Evolutionary conservation across 2,797 vertebrate species (phyloP).

Genomic region (Falco rusticolus): DNA sequence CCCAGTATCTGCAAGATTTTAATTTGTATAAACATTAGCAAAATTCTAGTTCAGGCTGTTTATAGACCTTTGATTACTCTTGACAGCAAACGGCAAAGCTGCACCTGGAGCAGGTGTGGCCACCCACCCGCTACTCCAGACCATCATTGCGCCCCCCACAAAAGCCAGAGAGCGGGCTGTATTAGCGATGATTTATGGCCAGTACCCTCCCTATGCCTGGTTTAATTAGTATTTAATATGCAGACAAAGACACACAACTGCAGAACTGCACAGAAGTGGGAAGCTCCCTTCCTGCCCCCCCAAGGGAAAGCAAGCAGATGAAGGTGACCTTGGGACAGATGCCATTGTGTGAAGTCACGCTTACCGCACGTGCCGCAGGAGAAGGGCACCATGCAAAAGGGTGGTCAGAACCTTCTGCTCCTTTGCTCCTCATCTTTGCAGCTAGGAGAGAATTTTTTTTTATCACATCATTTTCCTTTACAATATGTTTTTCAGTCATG

Average conservation of each 20-base stretch:
- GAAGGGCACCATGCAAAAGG: fast-evolving
- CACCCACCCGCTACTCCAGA: fast-evolving
- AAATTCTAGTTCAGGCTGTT: not conserved
- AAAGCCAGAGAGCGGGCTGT: fast-evolving
- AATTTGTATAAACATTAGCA: fast-evolving
- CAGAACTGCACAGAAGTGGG: not conserved
- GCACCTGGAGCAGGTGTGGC: not conserved
- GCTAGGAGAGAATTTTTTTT: not conserved
- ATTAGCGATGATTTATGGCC: fast-evolving
- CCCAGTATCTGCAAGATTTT: fast-evolving
- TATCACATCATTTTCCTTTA: fast-evolving
- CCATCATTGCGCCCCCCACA: not conserved
- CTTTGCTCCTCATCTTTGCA: not conserved
- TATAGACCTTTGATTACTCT: not conserved
- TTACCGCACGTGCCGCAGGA: fast-evolving
- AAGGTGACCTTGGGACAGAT: not conserved
- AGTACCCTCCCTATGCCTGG: fast-evolving
- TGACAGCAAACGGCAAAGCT: not conserved
- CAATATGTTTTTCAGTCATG: not conserved
- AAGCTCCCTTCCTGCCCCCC: not conserved
- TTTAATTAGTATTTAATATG: not conserved
- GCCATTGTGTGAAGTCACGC: not conserved
- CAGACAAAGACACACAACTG: not conserved
- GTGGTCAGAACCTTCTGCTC: not conserved
- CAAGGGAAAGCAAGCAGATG: fast-evolving